Evolutionary conservation across 2,113 vertebrate genomes (phyloP).

Genomic region (Vulpes ferrilata): DNA sequence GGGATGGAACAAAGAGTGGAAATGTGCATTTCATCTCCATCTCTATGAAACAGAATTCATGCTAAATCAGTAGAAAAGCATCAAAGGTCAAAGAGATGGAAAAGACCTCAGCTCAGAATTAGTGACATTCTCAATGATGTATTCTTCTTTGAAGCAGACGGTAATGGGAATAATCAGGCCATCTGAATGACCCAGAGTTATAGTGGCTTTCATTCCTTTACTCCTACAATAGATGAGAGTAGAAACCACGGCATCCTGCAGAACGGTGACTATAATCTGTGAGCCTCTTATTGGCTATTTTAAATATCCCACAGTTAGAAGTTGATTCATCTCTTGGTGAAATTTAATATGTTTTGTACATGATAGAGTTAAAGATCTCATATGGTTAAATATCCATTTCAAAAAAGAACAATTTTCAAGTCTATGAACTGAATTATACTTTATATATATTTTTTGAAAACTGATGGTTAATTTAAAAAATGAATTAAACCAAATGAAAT

Average conservation of each 20-base stretch:
- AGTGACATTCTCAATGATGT: slow-evolving; percentile 49
- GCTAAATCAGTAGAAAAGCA: slow-evolving; percentile 58
- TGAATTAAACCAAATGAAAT: background rate
- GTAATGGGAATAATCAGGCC: slow-evolving; percentile 50
- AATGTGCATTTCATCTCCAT: slow-evolving; percentile 57
- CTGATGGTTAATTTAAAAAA: slow-evolving; percentile 13
- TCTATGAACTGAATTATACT: background rate
- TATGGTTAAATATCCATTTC: background rate
- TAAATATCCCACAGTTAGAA: background rate
- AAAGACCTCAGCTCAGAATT: slow-evolving; percentile 65
- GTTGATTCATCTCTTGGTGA: background rate
- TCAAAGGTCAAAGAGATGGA: slow-evolving; percentile 66
- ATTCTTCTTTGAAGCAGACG: slow-evolving; percentile 67
- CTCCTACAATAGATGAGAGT: slow-evolving; percentile 26
- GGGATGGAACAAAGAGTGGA: background rate
- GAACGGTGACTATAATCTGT: background rate
- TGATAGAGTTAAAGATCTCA: background rate
- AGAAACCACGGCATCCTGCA: background rate
- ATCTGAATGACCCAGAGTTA: background rate
- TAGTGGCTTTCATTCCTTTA: slow-evolving; percentile 10
- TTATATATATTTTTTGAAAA: background rate
- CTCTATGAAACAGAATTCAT: slow-evolving; percentile 25
- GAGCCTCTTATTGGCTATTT: background rate
- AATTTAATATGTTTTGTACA: background rate
- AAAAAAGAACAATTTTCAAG: background rate